These are phyloP conservation scores for Scaptomyza flava DNA, from an alignment of 2,888 invertebrate species.

Conservation along the genomic window DNA sequence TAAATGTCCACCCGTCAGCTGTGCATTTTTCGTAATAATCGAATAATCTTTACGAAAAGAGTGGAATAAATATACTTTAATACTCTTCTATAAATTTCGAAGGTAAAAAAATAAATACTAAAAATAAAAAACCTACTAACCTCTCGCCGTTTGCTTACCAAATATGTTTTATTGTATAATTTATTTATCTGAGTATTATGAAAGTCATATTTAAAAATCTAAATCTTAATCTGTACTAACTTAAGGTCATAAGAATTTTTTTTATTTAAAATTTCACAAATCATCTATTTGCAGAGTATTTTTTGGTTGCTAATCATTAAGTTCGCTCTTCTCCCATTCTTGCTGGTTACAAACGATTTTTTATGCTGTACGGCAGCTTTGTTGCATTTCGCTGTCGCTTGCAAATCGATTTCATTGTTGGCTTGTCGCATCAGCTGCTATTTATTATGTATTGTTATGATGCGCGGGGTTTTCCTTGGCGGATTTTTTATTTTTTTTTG, in stretches of 20 bases:
- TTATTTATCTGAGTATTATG: not conserved
- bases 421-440: slow-evolving; percentile 59
- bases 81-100: not conserved
- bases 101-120: no score
- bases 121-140: no score
- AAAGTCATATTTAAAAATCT: not conserved
- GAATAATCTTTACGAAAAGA: slow-evolving; percentile 64
- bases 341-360: slow-evolving; percentile 24
- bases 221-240: not conserved
- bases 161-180: no score
- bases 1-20: slow-evolving; percentile 70
- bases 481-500: not conserved
- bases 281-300: slow-evolving; percentile 8
- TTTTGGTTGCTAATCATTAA: not conserved
- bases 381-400: slow-evolving; percentile 49
- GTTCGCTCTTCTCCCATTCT: not conserved
- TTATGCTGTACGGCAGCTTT: slow-evolving; percentile 34
- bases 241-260: not conserved
- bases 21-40: slow-evolving; percentile 71
- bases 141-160: no score
- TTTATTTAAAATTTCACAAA: not conserved
- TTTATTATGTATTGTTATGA: slow-evolving; percentile 66
- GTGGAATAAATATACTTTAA: slow-evolving; percentile 11
- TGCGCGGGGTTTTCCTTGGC: slow-evolving; percentile 5
- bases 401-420: slow-evolving; percentile 64